Evolutionary conservation across 2,888 invertebrate genomes (phyloP).

Genomic region (Nymphalis polychloros): DNA sequence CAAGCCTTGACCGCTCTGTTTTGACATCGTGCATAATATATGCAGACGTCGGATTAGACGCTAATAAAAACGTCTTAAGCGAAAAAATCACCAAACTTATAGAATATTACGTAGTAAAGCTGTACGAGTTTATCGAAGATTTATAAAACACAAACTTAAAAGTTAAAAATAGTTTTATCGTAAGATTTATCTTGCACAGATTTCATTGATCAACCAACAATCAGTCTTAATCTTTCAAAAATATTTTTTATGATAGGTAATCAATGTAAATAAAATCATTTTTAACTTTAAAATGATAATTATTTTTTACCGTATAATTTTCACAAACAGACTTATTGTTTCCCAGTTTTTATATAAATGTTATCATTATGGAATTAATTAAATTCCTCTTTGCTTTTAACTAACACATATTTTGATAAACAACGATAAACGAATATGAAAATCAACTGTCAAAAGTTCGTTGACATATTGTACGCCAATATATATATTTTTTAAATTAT

Average conservation of each 20-base stretch:
- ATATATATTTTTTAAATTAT: not conserved
- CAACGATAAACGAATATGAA: not conserved
- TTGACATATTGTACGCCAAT: not conserved
- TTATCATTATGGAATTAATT: not conserved
- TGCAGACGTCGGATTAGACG: constrained; percentile 34
- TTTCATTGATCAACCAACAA: too few species aligned
- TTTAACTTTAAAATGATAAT: not conserved
- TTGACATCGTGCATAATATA: constrained; percentile 38
- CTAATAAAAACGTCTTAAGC: constrained; percentile 34
- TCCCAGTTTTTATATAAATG: constrained; percentile 48
- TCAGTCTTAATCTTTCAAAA: too few species aligned
- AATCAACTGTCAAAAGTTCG: not conserved
- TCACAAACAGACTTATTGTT: constrained; percentile 50
- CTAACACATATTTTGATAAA: too few species aligned
- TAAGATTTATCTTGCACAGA: too few species aligned
- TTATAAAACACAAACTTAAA: not conserved
- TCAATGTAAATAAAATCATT: not conserved
- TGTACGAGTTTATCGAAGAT: constrained; percentile 1
- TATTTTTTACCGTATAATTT: constrained; percentile 47
- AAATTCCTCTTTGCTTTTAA: too few species aligned
- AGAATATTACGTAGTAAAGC: constrained; percentile 15
- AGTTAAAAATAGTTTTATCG: constrained; percentile 1
- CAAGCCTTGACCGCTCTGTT: constrained; percentile 37
- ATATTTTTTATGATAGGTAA: too few species aligned
- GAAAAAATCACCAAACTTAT: constrained; percentile 31